Evolutionary conservation across 2,113 vertebrate genomes (phyloP), one percentile per base, ranked within the genome.

Genomic region (Lonchura striata): DNA sequence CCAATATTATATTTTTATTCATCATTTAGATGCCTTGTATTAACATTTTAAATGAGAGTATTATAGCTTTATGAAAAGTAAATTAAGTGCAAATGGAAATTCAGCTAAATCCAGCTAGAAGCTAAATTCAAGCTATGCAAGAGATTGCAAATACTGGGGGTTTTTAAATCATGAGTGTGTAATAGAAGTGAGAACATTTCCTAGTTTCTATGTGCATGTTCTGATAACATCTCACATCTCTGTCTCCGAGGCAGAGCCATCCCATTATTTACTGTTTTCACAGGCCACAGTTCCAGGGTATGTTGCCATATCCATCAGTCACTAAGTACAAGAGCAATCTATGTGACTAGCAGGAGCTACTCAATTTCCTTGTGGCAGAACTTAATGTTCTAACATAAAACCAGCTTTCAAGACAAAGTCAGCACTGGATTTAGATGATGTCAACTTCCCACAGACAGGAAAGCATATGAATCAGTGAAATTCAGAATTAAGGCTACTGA

Each of bases 341-440:
- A 22, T 47, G 42, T 31, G 42, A 70, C 42, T 35, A 37, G 74
- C 49, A 81, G 52, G 31, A 90, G 22, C 22, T 31, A 37, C n/a
- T 74, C 6, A 15, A 23, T 64, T 89, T 93, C 37, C 37, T 70
- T 61, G 27, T 19, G 25, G 35, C 39, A 88, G 33, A 94, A 70
- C 15, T 63, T n/a, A 74, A 86, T 84, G 37, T 81, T 95, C 44
- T 39, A 54, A 79, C 44, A 78, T 42, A 84, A 75, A 86, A 64
- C 0, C 28, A 85, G 8, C 22, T 93, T 93, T 90, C 49, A 61
- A 49, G 70, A 76, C 25, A 79, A 85, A 90, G 60, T 75, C 75
- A 85, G 16, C 7, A 28, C 27, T 54, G 44, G 59, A 95, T 72
- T 14, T 47, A 21, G 39, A 68, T 54, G 15, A 30, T 31, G 79